These are phyloP conservation scores for Sprattus sprattus DNA, from an alignment of 2,113 vertebrate genomes.

Conservation along the genomic window DNA sequence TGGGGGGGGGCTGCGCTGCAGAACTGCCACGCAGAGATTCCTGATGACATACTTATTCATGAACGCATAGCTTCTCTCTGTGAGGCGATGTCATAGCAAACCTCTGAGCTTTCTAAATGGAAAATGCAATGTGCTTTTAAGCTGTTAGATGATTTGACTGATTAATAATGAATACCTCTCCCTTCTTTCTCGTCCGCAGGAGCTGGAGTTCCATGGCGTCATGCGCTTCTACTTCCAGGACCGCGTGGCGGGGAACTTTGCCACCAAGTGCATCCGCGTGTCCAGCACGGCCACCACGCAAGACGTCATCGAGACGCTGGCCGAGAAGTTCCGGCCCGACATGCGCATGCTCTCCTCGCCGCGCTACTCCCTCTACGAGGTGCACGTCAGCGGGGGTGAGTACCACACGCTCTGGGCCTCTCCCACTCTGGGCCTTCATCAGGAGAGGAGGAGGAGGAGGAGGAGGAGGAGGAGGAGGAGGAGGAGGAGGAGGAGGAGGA, in stretches of 20 bases:
- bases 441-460: background rate
- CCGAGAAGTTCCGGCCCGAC: slow-evolving; percentile 97
- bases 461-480: too few species aligned
- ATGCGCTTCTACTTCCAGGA: slow-evolving; percentile 99
- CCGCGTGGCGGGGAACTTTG: slow-evolving; percentile 95
- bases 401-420: slow-evolving; percentile 35
- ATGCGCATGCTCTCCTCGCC: slow-evolving; percentile 98
- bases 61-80: too few species aligned
- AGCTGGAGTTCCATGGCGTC: slow-evolving; percentile 97
- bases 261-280: slow-evolving; percentile 96
- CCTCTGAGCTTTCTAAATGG: too few species aligned
- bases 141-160: background rate
- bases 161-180: background rate
- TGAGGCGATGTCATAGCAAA: background rate
- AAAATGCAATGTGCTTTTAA: background rate
- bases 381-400: slow-evolving; percentile 97
- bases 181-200: slow-evolving; percentile 65
- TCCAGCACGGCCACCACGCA: slow-evolving; percentile 97
- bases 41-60: too few species aligned
- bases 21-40: too few species aligned
- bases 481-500: background rate
- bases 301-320: slow-evolving; percentile 96
- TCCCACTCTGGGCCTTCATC: background rate
- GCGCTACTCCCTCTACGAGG: slow-evolving; percentile 94
- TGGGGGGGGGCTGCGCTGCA: too few species aligned